Evolutionary conservation across 37 sponge, comb jelly and placozoan species (phyloP).

Genomic region (Geodia barretti): DNA sequence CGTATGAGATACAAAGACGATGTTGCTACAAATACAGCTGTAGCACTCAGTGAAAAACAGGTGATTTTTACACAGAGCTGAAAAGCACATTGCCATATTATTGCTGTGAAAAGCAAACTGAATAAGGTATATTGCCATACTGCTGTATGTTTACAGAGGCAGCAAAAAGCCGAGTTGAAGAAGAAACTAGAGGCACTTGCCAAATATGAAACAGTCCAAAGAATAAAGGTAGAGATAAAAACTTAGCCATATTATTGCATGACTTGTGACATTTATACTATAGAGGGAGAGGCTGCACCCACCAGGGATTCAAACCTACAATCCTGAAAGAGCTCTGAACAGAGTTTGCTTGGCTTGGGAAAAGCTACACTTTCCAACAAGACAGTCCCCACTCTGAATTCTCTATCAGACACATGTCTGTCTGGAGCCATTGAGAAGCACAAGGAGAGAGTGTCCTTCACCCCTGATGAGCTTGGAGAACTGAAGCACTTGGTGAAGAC

Average conservation of each 20-base stretch:
- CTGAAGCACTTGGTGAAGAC: slow-evolving; percentile 1
- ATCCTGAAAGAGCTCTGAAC: background rate
- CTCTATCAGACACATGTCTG: no score
- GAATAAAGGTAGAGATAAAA: slow-evolving; percentile 61
- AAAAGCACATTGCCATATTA: no score
- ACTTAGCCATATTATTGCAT: no score
- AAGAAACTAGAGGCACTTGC: slow-evolving; percentile 58
- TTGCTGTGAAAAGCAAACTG: no score
- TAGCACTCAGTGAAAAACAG: slow-evolving; percentile 1
- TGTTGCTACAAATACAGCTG: background rate
- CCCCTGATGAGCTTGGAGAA: slow-evolving; percentile 2
- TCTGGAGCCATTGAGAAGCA: background rate
- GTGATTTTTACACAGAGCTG: no score
- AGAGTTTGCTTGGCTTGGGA: background rate
- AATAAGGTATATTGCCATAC: background rate
- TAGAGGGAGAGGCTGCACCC: background rate
- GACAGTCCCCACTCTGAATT: no score
- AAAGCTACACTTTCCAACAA: no score
- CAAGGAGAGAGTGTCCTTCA: background rate
- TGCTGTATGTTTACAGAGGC: slow-evolving; percentile 65
- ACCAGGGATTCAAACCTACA: background rate
- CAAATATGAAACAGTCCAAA: slow-evolving; percentile 60
- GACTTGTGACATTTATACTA: background rate
- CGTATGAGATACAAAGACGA: background rate
- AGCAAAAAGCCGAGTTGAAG: slow-evolving; percentile 44